phyloP scores from a whole-genome alignment of 2,797 vertebrate genomes.

The Coregonus ussuriensis region DNA sequence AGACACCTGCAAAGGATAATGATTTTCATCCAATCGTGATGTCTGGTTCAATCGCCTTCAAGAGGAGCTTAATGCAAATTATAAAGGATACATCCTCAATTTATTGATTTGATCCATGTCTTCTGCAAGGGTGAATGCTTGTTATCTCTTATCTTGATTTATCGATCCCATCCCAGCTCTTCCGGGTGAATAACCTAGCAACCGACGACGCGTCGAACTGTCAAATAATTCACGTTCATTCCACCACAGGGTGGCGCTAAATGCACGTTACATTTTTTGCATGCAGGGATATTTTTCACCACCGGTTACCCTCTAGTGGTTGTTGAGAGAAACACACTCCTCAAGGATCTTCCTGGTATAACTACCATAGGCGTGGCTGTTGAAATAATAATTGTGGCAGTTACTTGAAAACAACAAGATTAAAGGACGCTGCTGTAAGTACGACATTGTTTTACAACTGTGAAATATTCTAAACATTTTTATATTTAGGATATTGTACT shows the following conservation, averaged over 20 bases:
- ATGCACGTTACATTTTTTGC: not conserved
- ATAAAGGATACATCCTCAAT: not conserved
- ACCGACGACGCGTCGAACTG: slow-evolving; percentile 63
- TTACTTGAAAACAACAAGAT: slow-evolving; percentile 73
- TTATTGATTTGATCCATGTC: not conserved
- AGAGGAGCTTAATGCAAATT: too few relatives aligned
- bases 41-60: not conserved
- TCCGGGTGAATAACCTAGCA: slow-evolving; percentile 73
- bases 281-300: not conserved
- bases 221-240: not conserved
- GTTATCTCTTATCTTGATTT: not conserved
- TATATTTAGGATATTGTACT: slow-evolving; percentile 13
- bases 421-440: slow-evolving; percentile 87
- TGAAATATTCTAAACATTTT: slow-evolving; percentile 20
- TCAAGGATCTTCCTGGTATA: slow-evolving; percentile 48
- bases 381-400: slow-evolving; percentile 45
- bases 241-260: not conserved
- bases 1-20: not conserved
- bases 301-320: slow-evolving; percentile 28
- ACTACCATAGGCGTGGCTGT: slow-evolving; percentile 64
- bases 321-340: not conserved
- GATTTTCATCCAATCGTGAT: not conserved
- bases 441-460: not conserved
- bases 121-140: not conserved
- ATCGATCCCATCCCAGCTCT: slow-evolving; percentile 23